Percentiles rank a stretch among this genome's conserved stretches.
Evolutionary conservation across 2,888 invertebrate genomes (phyloP).

Genomic region (Linnaemya tessellans): DNA sequence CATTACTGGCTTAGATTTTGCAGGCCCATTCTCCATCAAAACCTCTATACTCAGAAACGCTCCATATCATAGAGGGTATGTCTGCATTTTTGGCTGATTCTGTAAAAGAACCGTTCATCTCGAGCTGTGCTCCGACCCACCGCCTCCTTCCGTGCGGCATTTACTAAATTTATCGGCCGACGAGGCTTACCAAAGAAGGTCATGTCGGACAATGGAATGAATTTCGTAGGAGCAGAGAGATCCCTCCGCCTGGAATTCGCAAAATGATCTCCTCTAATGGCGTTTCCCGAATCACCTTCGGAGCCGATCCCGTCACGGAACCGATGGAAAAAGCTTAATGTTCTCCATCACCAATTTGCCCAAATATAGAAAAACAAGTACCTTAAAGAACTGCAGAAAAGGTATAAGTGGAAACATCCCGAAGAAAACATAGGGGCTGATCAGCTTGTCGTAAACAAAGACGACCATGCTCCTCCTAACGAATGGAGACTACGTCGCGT

Average conservation of each 20-base stretch:
- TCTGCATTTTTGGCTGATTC: constrained; percentile 62
- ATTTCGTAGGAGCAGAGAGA: constrained; percentile 62
- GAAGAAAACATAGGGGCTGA: background rate
- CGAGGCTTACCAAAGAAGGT: constrained; percentile 57
- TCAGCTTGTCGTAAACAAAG: background rate
- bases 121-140: constrained; percentile 54
- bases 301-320: background rate
- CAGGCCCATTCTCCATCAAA: constrained; percentile 5
- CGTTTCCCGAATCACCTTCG: background rate
- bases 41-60: no score
- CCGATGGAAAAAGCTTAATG: background rate
- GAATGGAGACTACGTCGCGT: background rate
- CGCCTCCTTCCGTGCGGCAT: constrained; percentile 47
- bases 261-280: background rate
- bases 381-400: background rate
- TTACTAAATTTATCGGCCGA: constrained; percentile 50
- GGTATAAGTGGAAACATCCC: background rate
- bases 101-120: constrained; percentile 53
- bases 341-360: background rate
- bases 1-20: background rate
- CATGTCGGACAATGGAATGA: no score
- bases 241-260: constrained; percentile 54
- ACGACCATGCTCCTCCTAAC: background rate
- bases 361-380: background rate
- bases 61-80: constrained; percentile 45